phyloP scores from a whole-genome alignment of 2,797 vertebrate species.

The Streptopelia turtur region DNA sequence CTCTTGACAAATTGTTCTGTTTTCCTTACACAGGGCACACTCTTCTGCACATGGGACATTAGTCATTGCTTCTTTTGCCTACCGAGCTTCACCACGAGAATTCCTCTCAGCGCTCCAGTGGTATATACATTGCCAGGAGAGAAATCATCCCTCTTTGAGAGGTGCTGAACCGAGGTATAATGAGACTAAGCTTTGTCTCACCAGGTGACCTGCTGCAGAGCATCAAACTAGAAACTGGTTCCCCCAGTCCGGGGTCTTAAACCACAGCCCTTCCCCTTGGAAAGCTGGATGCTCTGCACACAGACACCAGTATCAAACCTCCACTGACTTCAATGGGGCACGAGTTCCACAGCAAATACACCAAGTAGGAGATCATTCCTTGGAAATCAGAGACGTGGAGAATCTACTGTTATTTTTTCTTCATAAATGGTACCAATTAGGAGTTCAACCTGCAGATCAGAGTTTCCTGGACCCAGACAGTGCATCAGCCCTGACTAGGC shows the following conservation, averaged over 20 bases:
- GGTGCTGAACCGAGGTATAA: neutral
- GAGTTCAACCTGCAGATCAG: neutral
- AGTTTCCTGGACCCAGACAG: neutral
- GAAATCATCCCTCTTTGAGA: neutral
- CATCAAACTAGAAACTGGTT: neutral
- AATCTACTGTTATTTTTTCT: neutral
- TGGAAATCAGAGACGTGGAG: neutral
- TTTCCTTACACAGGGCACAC: neutral
- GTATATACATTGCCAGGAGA: neutral
- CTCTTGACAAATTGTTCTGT: neutral
- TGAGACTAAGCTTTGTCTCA: neutral
- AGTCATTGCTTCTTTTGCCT: neutral
- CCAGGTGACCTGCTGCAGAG: neutral
- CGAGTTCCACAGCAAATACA: neutral
- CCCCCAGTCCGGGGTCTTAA: neutral
- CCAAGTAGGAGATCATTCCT: neutral
- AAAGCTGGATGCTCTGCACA: neutral
- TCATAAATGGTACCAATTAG: neutral
- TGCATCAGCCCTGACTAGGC: neutral
- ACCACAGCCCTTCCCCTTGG: neutral
- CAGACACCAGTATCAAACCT: neutral
- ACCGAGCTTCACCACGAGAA: neutral
- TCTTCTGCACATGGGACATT: neutral
- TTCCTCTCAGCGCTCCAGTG: neutral
- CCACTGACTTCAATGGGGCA: rapidly evolving